These are phyloP conservation scores for Platysternon megacephalum DNA, from an alignment of 2,113 vertebrate species.

Conservation along the genomic window DNA sequence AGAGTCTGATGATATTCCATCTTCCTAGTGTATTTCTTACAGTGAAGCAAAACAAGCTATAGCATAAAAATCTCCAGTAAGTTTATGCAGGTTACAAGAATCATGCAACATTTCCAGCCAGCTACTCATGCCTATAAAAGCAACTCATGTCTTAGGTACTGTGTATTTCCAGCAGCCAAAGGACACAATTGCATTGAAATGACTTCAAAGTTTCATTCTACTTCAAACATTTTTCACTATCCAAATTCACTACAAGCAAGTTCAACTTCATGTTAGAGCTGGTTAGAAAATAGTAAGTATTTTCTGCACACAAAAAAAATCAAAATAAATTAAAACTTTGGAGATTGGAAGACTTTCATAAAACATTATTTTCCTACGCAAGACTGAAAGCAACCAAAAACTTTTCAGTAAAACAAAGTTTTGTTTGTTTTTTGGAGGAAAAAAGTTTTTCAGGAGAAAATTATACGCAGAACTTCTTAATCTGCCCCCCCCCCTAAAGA, in stretches of 20 bases:
- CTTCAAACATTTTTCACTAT: background rate
- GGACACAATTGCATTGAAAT: constrained; percentile 14
- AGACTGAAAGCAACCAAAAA: background rate
- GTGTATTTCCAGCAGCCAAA: background rate
- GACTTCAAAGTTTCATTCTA: background rate
- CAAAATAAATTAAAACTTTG: background rate
- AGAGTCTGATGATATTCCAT: background rate
- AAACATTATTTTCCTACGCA: background rate
- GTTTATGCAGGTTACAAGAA: background rate
- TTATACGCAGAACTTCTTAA: background rate
- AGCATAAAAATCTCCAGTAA: background rate
- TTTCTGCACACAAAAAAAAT: constrained; percentile 7
- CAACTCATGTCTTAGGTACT: background rate
- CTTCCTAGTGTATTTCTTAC: background rate
- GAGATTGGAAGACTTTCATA: background rate
- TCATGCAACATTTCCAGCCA: background rate
- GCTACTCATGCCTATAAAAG: constrained; percentile 14
- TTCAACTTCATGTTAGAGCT: background rate
- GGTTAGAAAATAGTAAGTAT: background rate
- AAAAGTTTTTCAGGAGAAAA: background rate
- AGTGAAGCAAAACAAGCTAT: background rate
- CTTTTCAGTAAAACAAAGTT: background rate
- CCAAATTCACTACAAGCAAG: background rate
- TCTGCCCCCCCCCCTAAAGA: no score
- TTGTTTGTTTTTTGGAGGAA: background rate